Base-by-base conservation (phyloP, 2,888 invertebrate genomes). In the Conomelus anceps region DNA sequence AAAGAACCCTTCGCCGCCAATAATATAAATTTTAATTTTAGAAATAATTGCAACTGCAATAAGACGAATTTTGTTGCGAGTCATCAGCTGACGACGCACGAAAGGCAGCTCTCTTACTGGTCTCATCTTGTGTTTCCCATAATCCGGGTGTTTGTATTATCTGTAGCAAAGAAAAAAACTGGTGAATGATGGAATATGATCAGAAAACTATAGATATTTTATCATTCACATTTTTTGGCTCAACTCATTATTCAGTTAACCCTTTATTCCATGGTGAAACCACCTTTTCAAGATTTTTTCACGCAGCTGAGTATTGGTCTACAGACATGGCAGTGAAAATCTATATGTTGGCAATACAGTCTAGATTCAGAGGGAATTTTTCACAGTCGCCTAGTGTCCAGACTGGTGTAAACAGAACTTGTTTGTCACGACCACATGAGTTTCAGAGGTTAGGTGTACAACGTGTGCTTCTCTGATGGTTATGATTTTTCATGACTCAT, bases 91-190 rank as follows among this genome's bases (percentile, higher is more conserved):
- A 63, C n/a, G 63, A 63, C 13, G 63, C 63, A 20, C 63, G 63
- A 13, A 24, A 23, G 22, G 29, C 29, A 3, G 86, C 29, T 22
- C 29, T 86, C 24, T 86, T 86, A 23, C 24, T 23, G 24, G 24
- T 86, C 29, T 86, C 26, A 3, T 26, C 86, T 26, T 86, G 86
- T 84, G 89, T 90, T 88, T 96, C 96, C 96, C 96, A 96, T 1
- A 98, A 94, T 20, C 97, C 98, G 23, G 98, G 98, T 0, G 98
- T 98, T 94, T 98, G 98, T 92, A 98, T 96, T 91, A 98, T 98
- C 98, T 98, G 93, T 41, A 93, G 93, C 84, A 91, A 91, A 91
- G 91, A 91, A 90, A 84, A 91, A 89, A 90, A 90, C 41, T 63
- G 87, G 63, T 89, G 87, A 87, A 85, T 89, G 22, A 34, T 41